Evolutionary conservation across 1,140 invertebrate species (phyloP).

Genomic region (Archegozetes longisetosus): DNA sequence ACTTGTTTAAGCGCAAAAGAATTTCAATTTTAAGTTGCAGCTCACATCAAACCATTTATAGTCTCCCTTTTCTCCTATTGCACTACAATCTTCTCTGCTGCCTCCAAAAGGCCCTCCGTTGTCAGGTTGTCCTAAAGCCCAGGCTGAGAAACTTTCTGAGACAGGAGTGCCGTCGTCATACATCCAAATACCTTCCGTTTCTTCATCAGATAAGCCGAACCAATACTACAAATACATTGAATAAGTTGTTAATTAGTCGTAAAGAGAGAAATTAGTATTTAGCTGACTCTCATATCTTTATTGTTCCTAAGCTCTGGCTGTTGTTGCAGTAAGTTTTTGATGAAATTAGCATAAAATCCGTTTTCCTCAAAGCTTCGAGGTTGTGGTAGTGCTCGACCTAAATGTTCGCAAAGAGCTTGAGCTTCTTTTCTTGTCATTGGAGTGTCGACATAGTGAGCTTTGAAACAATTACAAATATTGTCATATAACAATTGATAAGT

Average conservation of each 20-base stretch:
- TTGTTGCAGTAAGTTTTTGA: background rate
- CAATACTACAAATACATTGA: background rate
- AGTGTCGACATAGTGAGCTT: constrained; percentile 4
- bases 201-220: constrained; percentile 4
- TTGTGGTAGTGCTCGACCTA: constrained; percentile 5
- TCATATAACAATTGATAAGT: background rate
- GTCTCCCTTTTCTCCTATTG: background rate
- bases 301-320: background rate
- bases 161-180: constrained; percentile 7
- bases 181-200: constrained; percentile 1
- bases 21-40: constrained; percentile 2
- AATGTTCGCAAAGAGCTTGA: background rate
- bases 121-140: constrained; percentile 9
- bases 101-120: background rate
- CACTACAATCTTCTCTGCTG: constrained; percentile 3
- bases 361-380: background rate
- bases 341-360: background rate
- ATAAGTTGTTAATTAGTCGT: too few species aligned
- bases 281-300: background rate
- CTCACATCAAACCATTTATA: constrained; percentile 7
- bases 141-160: constrained; percentile 8
- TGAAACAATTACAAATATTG: background rate
- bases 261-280: too few species aligned
- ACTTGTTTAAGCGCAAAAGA: constrained; percentile 7
- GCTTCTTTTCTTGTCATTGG: background rate